Evolutionary conservation across 2,888 invertebrate genomes (phyloP), one percentile per base, ranked within the genome.

Genomic region (Morpho achilles): DNA sequence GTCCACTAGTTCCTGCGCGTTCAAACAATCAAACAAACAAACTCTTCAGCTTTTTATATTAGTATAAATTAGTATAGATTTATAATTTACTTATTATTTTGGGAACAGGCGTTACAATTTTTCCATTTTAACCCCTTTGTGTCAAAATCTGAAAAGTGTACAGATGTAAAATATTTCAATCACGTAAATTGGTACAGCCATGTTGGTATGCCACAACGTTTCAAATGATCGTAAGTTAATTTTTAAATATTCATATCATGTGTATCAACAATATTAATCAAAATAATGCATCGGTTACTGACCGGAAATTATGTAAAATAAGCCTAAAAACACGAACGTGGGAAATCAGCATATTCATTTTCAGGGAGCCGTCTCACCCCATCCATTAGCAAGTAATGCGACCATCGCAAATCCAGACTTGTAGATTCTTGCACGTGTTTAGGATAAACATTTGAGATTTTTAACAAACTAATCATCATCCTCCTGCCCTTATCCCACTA

Each of bases 241-340:
- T 54, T 59, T 56, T 63, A 58, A 58, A 56, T 62, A 46, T 53
- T 23, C 23, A 9, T 16, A 45, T 48, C 59, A 50, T 52, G 46
- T 56, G 51, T 45, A 59, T 56, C 58, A 50, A 63, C 59, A 62
- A 61, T 64, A 65, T 64, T 56, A 80, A 80, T 79, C 77, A 79
- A 76, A 78, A 75, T 82, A 82, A 82, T 76, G 80, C 75, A 73
- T 76, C 76, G 75, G 82, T 75, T 77, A 77, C 82, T 80, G 82
- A 79, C 82, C 82, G 80, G 78, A 87, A 85, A 84, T 86, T 86
- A 87, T 86, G 85, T 81, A 83, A 87, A 87, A 79, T 78, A 84
- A 74, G 74, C 77, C 79, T 82, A 80, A 84, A 83, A 86, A 84
- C 80, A 78, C 69, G 79, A 76, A 81, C 79, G 79, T 79, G 74